phyloP scores from a whole-genome alignment of 2,797 vertebrate genomes.

The Mus minutoides region DNA sequence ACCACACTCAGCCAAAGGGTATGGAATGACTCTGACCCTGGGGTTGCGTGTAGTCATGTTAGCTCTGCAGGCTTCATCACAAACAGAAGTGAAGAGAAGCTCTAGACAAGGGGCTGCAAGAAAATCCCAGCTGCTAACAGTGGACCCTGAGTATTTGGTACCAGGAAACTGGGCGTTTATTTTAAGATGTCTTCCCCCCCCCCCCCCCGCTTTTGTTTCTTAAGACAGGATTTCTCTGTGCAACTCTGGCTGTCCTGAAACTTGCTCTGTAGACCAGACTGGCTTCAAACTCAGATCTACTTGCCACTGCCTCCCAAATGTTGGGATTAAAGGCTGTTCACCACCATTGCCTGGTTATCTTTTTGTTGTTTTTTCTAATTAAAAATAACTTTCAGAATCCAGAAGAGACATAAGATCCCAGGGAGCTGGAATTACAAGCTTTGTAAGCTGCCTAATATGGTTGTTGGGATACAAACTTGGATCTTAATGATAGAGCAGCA shows the following conservation, averaged over 20 bases:
- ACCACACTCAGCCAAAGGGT: background rate
- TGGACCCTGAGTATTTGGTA: conserved; percentile 1
- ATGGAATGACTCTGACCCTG: background rate
- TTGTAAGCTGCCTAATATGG: background rate
- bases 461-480: no score
- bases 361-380: background rate
- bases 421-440: background rate
- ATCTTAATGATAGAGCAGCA: background rate
- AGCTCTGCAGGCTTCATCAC: background rate
- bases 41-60: background rate
- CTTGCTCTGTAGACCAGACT: background rate
- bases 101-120: background rate
- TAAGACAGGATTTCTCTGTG: background rate
- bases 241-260: background rate
- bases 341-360: no score
- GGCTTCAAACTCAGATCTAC: background rate
- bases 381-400: background rate
- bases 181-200: background rate
- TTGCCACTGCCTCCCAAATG: background rate
- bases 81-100: conserved; percentile 40
- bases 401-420: background rate
- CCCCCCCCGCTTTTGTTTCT: background rate
- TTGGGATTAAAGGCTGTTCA: background rate
- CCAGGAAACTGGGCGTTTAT: background rate
- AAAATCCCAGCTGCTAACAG: background rate